These are phyloP conservation scores for Huso huso DNA, from an alignment of 2,797 vertebrate genomes.

Conservation along the genomic window DNA sequence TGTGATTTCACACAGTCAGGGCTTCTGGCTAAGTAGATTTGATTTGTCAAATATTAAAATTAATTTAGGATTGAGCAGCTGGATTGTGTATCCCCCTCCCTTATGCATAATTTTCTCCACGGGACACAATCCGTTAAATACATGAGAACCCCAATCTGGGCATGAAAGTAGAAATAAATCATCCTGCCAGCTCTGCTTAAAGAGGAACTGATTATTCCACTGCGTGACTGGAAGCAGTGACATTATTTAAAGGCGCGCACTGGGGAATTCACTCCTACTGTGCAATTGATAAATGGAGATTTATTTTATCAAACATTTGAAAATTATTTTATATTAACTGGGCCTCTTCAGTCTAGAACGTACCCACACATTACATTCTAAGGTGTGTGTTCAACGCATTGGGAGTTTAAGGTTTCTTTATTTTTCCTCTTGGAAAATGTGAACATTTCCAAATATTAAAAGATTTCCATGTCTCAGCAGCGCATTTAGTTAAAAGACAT, in stretches of 20 bases:
- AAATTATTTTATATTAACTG: conserved; percentile 21
- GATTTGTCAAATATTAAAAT: conserved; percentile 40
- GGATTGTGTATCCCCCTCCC: conserved; percentile 14
- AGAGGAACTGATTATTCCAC: conserved; percentile 45
- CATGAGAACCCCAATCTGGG: conserved; percentile 48
- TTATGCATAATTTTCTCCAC: conserved; percentile 33
- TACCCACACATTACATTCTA: conserved; percentile 4
- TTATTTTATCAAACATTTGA: conserved; percentile 28
- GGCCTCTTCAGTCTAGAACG: conserved; percentile 16
- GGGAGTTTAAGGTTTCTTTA: no score
- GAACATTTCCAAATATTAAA: no score
- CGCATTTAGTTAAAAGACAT: no score
- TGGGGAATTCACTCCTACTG: conserved; percentile 32
- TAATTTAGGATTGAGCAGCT: conserved; percentile 29
- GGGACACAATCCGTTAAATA: conserved; percentile 54
- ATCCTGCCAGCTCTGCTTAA: conserved; percentile 48
- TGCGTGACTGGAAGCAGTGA: conserved; percentile 33
- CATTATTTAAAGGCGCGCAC: conserved; percentile 44
- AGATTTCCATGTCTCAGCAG: no score
- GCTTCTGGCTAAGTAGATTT: conserved; percentile 30
- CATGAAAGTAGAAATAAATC: conserved; percentile 47
- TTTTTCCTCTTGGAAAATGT: no score
- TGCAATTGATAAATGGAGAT: conserved; percentile 30
- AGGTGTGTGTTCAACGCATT: no score
- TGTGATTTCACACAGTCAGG: conserved; percentile 17